A percentile compares a stretch with the other conserved stretches of the same genome.
These are phyloP conservation scores for Sterrhoptilus dennistouni DNA, from an alignment of 2,113 vertebrate genomes.

Conservation along the genomic window DNA sequence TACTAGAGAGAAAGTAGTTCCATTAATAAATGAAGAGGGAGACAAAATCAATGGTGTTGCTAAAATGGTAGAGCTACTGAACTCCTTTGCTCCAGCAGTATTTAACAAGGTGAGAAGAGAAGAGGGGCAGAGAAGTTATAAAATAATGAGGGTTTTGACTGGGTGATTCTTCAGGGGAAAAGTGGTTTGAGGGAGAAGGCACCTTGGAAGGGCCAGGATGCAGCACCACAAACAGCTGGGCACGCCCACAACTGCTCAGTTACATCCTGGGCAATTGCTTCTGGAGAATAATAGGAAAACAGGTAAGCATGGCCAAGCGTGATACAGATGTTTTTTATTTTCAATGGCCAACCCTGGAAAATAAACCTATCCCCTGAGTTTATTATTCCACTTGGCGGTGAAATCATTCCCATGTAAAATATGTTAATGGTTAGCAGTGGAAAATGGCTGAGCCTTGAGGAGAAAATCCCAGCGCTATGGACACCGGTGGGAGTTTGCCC, in stretches of 20 bases:
- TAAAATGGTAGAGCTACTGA: slow-evolving; percentile 75
- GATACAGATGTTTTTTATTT: neutral
- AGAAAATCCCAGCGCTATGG: neutral
- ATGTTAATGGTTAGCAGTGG: neutral
- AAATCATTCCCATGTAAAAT: neutral
- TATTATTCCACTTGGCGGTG: neutral
- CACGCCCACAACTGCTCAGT: rapidly evolving
- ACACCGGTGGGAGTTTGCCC: rapidly evolving
- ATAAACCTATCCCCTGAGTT: neutral
- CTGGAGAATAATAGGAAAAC: neutral
- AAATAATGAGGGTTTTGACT: slow-evolving; percentile 69
- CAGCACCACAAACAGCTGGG: neutral
- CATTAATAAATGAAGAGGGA: slow-evolving; percentile 77
- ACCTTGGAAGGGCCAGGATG: neutral
- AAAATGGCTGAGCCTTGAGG: neutral
- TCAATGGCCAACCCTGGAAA: neutral
- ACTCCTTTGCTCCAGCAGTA: slow-evolving; percentile 56
- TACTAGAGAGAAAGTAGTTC: slow-evolving; percentile 72
- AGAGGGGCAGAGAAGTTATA: slow-evolving; percentile 63
- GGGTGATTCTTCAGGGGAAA: slow-evolving; percentile 51
- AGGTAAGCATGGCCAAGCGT: neutral
- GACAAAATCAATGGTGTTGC: slow-evolving; percentile 76
- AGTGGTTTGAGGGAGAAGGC: neutral
- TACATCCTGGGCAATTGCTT: neutral
- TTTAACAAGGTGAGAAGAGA: slow-evolving; percentile 66